Conservation (phyloP, 2,888 invertebrate species). For the Oxyteleia sp. region DNA sequence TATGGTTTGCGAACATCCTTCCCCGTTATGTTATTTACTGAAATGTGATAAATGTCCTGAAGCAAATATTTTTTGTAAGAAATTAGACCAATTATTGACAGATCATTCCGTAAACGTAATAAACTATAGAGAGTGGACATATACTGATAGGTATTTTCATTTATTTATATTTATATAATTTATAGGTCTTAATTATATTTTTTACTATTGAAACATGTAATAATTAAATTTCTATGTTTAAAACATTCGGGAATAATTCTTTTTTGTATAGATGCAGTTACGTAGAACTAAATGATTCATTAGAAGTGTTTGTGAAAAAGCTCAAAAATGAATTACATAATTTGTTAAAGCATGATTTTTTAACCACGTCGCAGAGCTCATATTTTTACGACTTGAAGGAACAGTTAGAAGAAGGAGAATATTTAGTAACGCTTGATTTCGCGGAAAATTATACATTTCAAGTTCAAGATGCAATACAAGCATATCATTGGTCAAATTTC, state of each 20-base stretch:
- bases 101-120: background rate
- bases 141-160: background rate
- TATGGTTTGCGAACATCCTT: background rate
- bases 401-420: background rate
- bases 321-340: background rate
- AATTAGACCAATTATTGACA: background rate
- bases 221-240: too few relatives aligned
- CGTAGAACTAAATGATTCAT: too few relatives aligned
- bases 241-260: too few relatives aligned
- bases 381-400: background rate
- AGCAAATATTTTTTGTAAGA: background rate
- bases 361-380: background rate
- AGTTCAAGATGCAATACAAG: constrained; percentile 41
- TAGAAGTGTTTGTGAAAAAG: background rate
- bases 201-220: too few relatives aligned
- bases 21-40: background rate
- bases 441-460: constrained; percentile 36
- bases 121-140: background rate
- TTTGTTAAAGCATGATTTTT: background rate
- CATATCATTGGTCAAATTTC: constrained; percentile 30
- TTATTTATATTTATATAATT: too few relatives aligned
- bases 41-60: background rate
- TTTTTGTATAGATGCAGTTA: too few relatives aligned
- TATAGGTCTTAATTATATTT: background rate
- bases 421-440: constrained; percentile 18